Base-by-base conservation (phyloP, 2,113 vertebrate genomes). In the Synchiropus splendidus region DNA sequence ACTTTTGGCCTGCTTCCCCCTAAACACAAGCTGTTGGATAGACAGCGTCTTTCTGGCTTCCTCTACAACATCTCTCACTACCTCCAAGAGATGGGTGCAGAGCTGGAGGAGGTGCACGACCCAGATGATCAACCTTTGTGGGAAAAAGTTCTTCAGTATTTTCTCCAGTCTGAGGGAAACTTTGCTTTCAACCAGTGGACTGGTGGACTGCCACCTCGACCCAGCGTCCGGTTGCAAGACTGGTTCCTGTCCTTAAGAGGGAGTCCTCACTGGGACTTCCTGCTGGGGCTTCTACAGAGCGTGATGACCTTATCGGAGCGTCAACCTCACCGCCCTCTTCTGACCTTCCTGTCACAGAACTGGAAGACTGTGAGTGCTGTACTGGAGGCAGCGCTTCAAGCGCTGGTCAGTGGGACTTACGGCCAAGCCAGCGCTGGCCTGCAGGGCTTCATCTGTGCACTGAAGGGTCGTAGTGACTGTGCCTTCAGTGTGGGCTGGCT, bases 41-140 rank as follows among this genome's bases (percentile, higher is more conserved):
- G 77, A 41, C 80, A 80, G 34, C 72, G 83, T 15, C 81, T 88
- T 37, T 88, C 86, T 9, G 77, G 85, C 39, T 90, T 93, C 59
- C 79, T 93, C 32, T 83, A 88, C 70, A 92, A 92, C 64, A 83
- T 91, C 71, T 90, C 90, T 16, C 70, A 82, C 50, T 88, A 88
- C 46, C 85, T 91, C 42, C 85, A 89, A 45, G 88, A 89, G 63
- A 81, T 85, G 76, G 88, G 80, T 3, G 79, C 78, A 11, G 86
- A 85, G 46, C 59, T 85, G 0, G 81, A 86, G 35, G 79, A 81
- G 34, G 58, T 35, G 0, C 75, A 32, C 0, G 51, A 67, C 36
- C 42, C 61, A 27, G 70, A 77, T 1, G 74, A 84, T 31, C 74
- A 82, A 10, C 78, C 80, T 41, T 73, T 87, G 37, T 82, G 86